phyloP scores from a whole-genome alignment of 2,888 invertebrate species.

The Ctena decussata region DNA sequence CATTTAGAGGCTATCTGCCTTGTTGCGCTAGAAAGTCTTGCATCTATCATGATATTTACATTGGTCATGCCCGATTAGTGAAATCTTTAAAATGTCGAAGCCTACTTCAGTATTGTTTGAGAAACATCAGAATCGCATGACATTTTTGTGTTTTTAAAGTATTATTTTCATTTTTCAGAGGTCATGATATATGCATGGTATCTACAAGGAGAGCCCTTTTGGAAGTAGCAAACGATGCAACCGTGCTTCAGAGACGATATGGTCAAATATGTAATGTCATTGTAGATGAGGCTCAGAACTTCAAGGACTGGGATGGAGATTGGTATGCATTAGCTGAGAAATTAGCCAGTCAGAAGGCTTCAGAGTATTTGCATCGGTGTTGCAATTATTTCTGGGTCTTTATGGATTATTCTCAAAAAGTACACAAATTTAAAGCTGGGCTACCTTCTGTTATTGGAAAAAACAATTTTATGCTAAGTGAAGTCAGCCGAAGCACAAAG shows the following conservation, averaged over 20 bases:
- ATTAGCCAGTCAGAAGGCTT: slow-evolving; percentile 64
- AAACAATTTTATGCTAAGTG: slow-evolving; percentile 81
- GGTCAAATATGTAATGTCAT: slow-evolving; percentile 72
- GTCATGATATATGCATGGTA: slow-evolving; percentile 72
- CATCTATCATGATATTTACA: too few relatives aligned
- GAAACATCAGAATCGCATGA: too few relatives aligned
- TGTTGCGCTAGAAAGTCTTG: too few relatives aligned
- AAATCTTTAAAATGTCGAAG: too few relatives aligned
- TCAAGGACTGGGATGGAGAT: slow-evolving; percentile 81
- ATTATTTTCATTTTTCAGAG: slow-evolving; percentile 64
- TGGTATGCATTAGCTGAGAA: slow-evolving; percentile 75
- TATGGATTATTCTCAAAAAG: slow-evolving; percentile 82
- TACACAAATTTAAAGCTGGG: slow-evolving; percentile 80
- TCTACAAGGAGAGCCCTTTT: slow-evolving; percentile 71
- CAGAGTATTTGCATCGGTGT: slow-evolving; percentile 39
- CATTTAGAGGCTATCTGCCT: too few relatives aligned
- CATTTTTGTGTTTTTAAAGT: too few relatives aligned
- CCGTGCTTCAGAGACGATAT: slow-evolving; percentile 52
- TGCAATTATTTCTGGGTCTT: slow-evolving; percentile 79
- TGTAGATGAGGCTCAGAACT: slow-evolving; percentile 81
- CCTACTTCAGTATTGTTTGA: too few relatives aligned
- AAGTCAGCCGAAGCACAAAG: slow-evolving; percentile 77
- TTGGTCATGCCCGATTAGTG: too few relatives aligned
- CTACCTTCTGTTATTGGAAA: slow-evolving; percentile 78
- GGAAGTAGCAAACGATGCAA: slow-evolving; percentile 40